Evolutionary conservation across 2,797 vertebrate species (phyloP), one percentile per base, ranked within the genome.

Genomic region (Lagodon rhomboides): DNA sequence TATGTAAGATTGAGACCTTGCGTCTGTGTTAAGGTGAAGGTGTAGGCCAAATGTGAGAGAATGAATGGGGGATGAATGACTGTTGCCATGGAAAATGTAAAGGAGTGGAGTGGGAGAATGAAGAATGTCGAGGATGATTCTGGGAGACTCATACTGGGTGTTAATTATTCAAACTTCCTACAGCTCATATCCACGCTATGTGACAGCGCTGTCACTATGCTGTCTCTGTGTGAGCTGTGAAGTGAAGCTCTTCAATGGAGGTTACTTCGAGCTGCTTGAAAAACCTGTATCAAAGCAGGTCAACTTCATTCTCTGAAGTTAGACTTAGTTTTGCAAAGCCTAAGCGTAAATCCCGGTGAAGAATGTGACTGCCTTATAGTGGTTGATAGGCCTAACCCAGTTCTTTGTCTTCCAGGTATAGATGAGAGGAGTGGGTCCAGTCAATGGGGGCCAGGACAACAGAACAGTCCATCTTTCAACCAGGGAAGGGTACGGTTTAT

Each of bases 381-480:
- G 44, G 54, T 58, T 66, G 53, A 75, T 51, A 22, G 56, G 12
- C 18, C 27, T 90, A 81, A 91, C 84, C 47, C 62, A 77, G 46
- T 75, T 85, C 56, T 91, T 82, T 91, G 69, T 88, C 78, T 86
- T 77, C 5, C 88, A 98, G 98, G 96, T 93, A 91, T 98, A 76
- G 98, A 98, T 79, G 98, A 98, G 82, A 96, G 98, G 76, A 95
- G 94, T 4, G 94, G 95, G 80, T 94, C 97, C 0, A 94, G 96
- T 84, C 94, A 97, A 85, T 99, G 98, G 98, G 96, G 93, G 73
- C 63, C 95, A 23, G 94, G 95, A 82, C 97, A 98, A 81, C 96
- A 98, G 90, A 97, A 94, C 92, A 96, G 94, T 88, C 94, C 96
- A 72, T 94, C 97, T 4, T 98, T 98, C 77, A 95, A 95, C 92